Conservation (phyloP, 2,113 vertebrate genomes). For the Carassius gibelio region DNA sequence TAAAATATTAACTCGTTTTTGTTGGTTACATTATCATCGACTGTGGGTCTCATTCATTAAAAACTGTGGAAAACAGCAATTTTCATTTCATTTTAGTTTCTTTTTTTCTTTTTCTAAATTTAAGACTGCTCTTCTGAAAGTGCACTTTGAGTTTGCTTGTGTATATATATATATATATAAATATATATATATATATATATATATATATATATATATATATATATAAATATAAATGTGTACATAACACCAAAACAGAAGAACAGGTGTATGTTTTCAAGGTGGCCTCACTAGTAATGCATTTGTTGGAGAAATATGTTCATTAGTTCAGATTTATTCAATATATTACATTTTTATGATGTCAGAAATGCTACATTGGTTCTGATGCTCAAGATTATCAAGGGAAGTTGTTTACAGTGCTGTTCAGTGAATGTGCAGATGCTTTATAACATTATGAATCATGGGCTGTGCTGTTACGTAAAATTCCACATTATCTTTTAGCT, state of each 20-base stretch:
- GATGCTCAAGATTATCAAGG: conserved; percentile 15
- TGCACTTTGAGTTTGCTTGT: no score
- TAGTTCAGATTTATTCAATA: no score
- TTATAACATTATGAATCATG: conserved; percentile 14
- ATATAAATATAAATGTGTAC: no score
- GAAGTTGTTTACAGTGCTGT: conserved; percentile 47
- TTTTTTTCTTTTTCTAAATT: not conserved
- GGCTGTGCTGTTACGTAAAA: conserved; percentile 15
- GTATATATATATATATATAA: no score
- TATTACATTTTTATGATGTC: not conserved
- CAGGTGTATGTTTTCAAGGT: no score
- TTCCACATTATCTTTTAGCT: conserved; percentile 28
- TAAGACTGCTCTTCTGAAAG: not conserved
- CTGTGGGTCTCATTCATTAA: not conserved
- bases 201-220: no score
- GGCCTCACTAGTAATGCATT: no score
- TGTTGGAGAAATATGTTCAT: no score
- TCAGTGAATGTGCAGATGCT: conserved; percentile 9
- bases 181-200: no score
- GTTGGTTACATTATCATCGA: not conserved
- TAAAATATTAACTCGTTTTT: not conserved
- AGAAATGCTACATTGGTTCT: not conserved
- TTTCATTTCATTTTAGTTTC: not conserved
- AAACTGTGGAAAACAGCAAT: not conserved
- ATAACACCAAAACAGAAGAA: no score